These are phyloP conservation scores for Prenolepis imparis DNA, from an alignment of 2,888 invertebrate species.

Conservation along the genomic window DNA sequence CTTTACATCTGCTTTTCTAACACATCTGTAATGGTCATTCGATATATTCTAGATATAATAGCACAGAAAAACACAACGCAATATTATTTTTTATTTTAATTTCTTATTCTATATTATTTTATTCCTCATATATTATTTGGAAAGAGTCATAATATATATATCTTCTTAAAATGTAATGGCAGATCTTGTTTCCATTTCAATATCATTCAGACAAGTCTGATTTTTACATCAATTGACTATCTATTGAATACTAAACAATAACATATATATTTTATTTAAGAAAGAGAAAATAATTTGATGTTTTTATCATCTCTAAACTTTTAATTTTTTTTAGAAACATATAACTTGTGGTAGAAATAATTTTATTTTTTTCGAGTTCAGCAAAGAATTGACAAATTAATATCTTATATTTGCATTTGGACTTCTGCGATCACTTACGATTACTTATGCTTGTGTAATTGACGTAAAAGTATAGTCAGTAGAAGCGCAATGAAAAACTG, in stretches of 20 bases:
- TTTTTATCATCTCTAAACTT: background rate
- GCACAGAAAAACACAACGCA: background rate
- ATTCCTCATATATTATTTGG: background rate
- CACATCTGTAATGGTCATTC: background rate
- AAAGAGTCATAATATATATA: background rate
- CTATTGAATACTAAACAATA: background rate
- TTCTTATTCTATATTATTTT: background rate
- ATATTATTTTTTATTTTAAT: background rate
- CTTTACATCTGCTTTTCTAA: conserved; percentile 81
- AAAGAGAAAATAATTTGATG: background rate
- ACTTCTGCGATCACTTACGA: background rate
- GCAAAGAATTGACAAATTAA: background rate
- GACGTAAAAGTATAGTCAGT: conserved; percentile 55
- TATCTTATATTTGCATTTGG: conserved; percentile 52
- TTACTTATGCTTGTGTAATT: conserved; percentile 65
- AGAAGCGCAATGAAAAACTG: conserved; percentile 69
- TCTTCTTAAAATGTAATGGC: background rate
- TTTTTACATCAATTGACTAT: background rate
- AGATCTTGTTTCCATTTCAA: conserved; percentile 1
- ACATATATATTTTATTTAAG: background rate
- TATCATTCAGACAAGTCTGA: background rate
- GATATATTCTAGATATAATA: background rate
- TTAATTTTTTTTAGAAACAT: background rate
- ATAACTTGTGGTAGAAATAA: conserved; percentile 20
- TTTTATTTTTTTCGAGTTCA: conserved; percentile 27